A percentile compares a stretch with the other conserved stretches of the same genome.
Conservation (phyloP, 2,797 vertebrate genomes). For the Silurus aristotelis region DNA sequence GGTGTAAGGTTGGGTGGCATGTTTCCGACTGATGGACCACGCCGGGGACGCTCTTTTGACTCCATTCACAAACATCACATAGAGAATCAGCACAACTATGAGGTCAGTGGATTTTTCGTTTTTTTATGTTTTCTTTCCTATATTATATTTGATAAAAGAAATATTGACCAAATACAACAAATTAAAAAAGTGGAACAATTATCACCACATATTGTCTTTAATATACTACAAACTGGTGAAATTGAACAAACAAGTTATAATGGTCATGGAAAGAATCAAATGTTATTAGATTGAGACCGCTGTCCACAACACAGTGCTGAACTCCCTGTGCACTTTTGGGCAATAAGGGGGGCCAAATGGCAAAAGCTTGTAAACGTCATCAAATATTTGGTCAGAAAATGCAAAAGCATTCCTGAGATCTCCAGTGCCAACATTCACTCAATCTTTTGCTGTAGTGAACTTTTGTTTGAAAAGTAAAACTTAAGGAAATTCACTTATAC, state of each 20-base stretch:
- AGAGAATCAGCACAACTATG: slow-evolving; percentile 65
- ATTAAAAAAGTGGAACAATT: neutral
- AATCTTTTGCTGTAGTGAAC: too few relatives aligned
- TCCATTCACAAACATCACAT: slow-evolving; percentile 64
- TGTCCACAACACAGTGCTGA: slow-evolving; percentile 36
- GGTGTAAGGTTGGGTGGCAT: slow-evolving; percentile 47
- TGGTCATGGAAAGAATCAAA: neutral
- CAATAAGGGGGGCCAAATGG: too few relatives aligned
- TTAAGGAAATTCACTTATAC: too few relatives aligned
- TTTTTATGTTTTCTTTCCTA: neutral
- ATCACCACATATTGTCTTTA: neutral
- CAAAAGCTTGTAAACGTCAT: too few relatives aligned
- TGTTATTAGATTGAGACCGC: neutral
- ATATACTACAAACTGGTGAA: neutral
- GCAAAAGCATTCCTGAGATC: too few relatives aligned
- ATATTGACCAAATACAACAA: neutral
- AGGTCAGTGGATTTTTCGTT: slow-evolving; percentile 38
- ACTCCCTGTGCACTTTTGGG: neutral
- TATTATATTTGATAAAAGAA: neutral
- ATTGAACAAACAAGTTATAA: too few relatives aligned
- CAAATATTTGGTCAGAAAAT: too few relatives aligned
- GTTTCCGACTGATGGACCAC: slow-evolving; percentile 63
- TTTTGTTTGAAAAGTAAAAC: too few relatives aligned
- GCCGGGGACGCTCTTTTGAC: slow-evolving; percentile 69
- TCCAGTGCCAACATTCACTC: too few relatives aligned